Base-by-base conservation (phyloP, 2,888 invertebrate genomes). In the Luperina nickerlii region DNA sequence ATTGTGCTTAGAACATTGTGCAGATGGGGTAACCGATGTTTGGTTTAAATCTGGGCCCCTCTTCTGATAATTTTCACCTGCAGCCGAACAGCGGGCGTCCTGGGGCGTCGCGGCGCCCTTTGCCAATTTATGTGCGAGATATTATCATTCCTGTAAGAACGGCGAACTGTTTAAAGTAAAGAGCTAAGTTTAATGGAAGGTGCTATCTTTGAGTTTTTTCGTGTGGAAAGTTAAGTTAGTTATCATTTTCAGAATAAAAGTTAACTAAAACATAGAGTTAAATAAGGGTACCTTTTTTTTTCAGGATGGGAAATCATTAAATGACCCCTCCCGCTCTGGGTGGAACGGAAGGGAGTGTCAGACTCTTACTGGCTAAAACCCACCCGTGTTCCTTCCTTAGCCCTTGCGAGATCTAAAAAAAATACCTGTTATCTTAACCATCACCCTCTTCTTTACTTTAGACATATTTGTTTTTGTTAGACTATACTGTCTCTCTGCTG, bases 61-160 rank as follows among this genome's bases (percentile, higher is more conserved):
- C 95, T 93, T 91, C 92, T 95, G 96, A 96, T 96, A 96, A 97
- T 97, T 96, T 95, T 96, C 96, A 97, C 96, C 96, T 97, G 96
- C 90, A 92, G 86, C 79, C 75, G 74, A 77, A 62, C 54, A 57
- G 38, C 83, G 87, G 79, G 83, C 88, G 88, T 91, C 91, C 92
- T 86, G 87, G 86, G 89, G 92, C 90, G 89, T 69, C 38, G 80
- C 38, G 77, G 38, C 78, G 69, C 90, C 91, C 92, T 92, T 91
- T 91, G 87, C 91, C 92, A 94, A 96, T 96, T 96, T 96, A 96
- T 96, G 94, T 92, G 91, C 91, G 88, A 94, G 96, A 96, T 96
- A 96, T 92, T 96, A 96, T 92, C 94, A 95, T 96, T 95, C 94
- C 92, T 92, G 93, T 93, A 94, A 95, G 96, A 96, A 95, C 92